Base-by-base conservation (phyloP, 2,797 vertebrate species). In the Fratercula arctica region DNA sequence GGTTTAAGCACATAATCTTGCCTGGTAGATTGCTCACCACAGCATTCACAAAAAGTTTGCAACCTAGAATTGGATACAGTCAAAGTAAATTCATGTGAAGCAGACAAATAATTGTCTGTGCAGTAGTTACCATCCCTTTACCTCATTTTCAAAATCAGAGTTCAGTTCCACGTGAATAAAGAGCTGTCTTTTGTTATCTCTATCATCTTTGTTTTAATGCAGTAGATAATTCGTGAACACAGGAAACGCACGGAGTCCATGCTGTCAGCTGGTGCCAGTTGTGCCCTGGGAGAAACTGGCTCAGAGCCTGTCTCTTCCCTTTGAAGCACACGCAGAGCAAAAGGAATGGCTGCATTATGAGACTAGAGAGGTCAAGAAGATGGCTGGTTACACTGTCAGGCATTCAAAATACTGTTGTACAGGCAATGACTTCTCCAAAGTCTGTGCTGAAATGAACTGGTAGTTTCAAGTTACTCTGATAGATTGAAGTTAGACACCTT, bases 281-380 rank as follows among this genome's bases (percentile, higher is more conserved):
- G 41, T 68, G 39, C 43, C 25, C 6, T 1, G 16, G 77, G 63
- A 87, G 46, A 75, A 18, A 16, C 21, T 78, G 45, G 23, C 66
- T 89, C 41, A 28, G 12, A 53, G 25, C 50, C 24, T 9, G 4
- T 43, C 25, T 87, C 25, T 51, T 19, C 23, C 8, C 28, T 72
- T 53, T 7, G 37, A 68, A 72, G 35, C 23, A 14, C 4, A 2
- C 15, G 2, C 0, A 1, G 17, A 79, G 8, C 17, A 69, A 46
- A 75, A 72, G 11, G 7, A 88, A 45, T 21, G 54, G 25, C 9
- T 67, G 43, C 16, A 17, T 69, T 59, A 11, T 25, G 43, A 2
- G n/a, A 37, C 39, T 13, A 23, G 28, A 61, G 43, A 50, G 16
- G 24, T 70, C 64, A 63, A 66, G n/a, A 80, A 60, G n/a, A 11